phyloP scores from a whole-genome alignment of 2,113 vertebrate genomes.

The Vulpes lagopus region DNA sequence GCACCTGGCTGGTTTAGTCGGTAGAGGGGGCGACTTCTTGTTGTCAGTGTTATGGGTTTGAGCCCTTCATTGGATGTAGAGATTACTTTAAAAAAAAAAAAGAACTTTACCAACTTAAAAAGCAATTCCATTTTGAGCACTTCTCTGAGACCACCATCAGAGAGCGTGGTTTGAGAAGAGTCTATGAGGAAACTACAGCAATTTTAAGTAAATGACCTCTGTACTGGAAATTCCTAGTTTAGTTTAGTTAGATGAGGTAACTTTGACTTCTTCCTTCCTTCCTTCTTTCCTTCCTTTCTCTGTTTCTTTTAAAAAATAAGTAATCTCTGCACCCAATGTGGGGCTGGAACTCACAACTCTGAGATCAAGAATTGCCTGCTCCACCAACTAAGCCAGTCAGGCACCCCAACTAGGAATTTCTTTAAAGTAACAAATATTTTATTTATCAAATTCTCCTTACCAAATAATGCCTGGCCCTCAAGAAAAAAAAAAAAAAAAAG shows the following conservation, averaged over 20 bases:
- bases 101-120: conserved; percentile 39
- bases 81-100: neutral
- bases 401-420: neutral
- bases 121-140: conserved; percentile 7
- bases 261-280: neutral
- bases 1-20: neutral
- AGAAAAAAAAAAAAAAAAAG: neutral
- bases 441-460: neutral
- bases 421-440: neutral
- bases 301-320: neutral
- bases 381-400: neutral
- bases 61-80: neutral
- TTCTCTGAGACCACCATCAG: neutral
- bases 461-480: neutral
- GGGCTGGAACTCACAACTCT: neutral
- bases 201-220: neutral
- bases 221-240: neutral
- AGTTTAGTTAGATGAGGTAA: neutral
- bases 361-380: neutral
- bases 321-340: neutral
- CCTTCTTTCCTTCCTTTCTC: too few species aligned
- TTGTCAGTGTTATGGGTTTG: neutral
- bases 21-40: neutral
- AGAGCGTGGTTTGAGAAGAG: neutral
- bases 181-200: neutral